Base-by-base conservation (phyloP, 1,140 invertebrate genomes). In the Liolophura sinensis region DNA sequence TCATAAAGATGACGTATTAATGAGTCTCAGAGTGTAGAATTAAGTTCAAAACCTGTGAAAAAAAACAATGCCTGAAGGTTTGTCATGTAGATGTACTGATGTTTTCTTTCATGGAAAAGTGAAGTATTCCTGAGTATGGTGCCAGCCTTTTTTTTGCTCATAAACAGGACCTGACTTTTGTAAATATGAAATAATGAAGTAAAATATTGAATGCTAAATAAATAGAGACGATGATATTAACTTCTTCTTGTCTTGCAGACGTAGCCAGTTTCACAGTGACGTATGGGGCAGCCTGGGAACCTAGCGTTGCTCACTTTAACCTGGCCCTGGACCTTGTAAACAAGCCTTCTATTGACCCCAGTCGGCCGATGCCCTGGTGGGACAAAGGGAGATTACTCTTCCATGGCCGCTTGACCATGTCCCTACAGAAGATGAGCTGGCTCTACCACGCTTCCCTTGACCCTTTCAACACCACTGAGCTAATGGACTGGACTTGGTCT, bases 261-360 rank as follows among this genome's bases (percentile, higher is more conserved):
- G 70, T 80, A 12, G 60, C 69, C 6, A 70, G 69, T 1, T 73
- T 91, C 73, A 91, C 91, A 76, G 93, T 96, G 78, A 95, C 95
- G 0, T 98, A 99, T 84, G 97, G 97, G 0, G 94, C 96, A 0
- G 99, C 96, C 84, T 99, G 97, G 97, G 97, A 99, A 78, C 96
- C 97, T 0, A 93, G 97, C 0, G 92, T 99, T 71, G 93, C 96
- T 0, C 95, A 99, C 78, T 96, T 94, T 74, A 97, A 96, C 82
- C 85, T 97, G 18, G 91, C 92, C 88, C 78, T 85, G 81, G 84
- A 89, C 85, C 86, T 89, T 83, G 75, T 96, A 91, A 87, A 93
- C 92, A 80, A 93, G 48, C 94, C 94, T 0, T 96, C 95, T 0
- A 86, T 91, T 61, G 97, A 99, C 86, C 97, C 97, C 0, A 97